Percentiles rank a stretch among this genome's conserved stretches.
phyloP scores from a whole-genome alignment of 37 sponge, comb jelly and placozoan genomes.

The Amphimedon queenslandica region DNA sequence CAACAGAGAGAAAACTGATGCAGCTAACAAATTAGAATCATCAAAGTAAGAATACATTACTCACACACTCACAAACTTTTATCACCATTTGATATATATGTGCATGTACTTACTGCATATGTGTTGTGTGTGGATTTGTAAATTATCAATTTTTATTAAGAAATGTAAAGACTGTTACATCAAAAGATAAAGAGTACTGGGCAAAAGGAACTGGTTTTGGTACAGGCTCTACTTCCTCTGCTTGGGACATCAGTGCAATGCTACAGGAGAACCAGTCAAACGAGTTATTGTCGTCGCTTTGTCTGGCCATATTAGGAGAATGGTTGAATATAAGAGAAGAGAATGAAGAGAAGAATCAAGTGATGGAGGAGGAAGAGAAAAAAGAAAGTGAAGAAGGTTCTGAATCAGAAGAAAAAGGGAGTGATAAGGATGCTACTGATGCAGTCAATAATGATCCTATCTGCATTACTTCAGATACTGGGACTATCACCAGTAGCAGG shows the following conservation, averaged over 20 bases:
- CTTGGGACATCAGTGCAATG: conserved; percentile 73
- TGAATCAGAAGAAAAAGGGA: conserved; percentile 11
- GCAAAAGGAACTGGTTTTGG: conserved; percentile 95
- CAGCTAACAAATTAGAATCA: no score
- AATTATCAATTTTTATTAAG: no score
- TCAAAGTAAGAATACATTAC: no score
- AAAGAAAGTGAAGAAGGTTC: neutral
- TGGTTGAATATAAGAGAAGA: conserved; percentile 3
- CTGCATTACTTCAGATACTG: no score
- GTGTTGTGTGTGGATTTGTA: no score
- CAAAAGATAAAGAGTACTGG: conserved; percentile 64
- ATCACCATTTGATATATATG: no score
- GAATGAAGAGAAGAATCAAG: neutral
- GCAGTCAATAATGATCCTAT: no score
- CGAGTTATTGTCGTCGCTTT: conserved; percentile 60
- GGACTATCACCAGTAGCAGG: no score
- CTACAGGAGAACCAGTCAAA: conserved; percentile 52
- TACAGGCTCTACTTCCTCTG: conserved; percentile 75
- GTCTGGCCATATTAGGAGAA: conserved; percentile 53
- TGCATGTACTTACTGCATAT: no score
- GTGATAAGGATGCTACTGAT: conserved; percentile 23
- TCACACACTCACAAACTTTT: no score
- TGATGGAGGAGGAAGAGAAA: neutral
- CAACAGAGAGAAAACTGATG: neutral
- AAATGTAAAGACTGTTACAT: no score